phyloP scores from a whole-genome alignment of 2,888 invertebrate species.

The Chrysolina haemoptera region DNA sequence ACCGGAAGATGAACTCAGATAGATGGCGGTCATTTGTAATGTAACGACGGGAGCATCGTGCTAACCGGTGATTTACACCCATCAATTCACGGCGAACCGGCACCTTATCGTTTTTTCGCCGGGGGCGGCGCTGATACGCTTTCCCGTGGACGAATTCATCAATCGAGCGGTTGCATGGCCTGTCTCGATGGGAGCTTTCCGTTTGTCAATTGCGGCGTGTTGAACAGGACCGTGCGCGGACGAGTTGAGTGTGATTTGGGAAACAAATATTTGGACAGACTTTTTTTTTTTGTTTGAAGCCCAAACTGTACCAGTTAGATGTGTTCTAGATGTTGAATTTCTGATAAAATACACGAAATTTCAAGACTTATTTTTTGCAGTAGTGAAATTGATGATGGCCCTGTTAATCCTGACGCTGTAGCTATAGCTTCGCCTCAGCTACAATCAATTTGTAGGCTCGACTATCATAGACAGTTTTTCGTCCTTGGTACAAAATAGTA shows the following conservation, averaged over 20 bases:
- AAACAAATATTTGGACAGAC: background rate
- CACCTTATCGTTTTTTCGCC: slow-evolving; percentile 50
- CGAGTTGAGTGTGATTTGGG: background rate
- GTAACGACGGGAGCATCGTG: slow-evolving; percentile 64
- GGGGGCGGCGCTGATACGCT: slow-evolving; percentile 40
- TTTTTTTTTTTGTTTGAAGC: too few species aligned
- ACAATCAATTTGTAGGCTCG: too few species aligned
- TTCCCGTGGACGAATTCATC: slow-evolving; percentile 39
- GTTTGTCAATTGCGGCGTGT: slow-evolving; percentile 9
- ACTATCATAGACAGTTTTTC: too few species aligned
- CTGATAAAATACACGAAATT: too few species aligned
- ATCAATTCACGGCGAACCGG: slow-evolving; percentile 59
- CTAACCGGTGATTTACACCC: slow-evolving; percentile 66
- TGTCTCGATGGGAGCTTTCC: slow-evolving; percentile 14
- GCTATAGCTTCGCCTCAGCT: too few species aligned
- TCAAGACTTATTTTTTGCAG: too few species aligned
- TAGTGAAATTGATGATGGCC: too few species aligned
- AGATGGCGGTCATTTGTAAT: slow-evolving; percentile 66
- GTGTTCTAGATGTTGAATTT: too few species aligned
- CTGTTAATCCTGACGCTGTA: too few species aligned
- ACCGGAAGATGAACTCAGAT: slow-evolving; percentile 64
- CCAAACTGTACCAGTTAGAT: too few species aligned
- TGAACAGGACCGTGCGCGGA: background rate
- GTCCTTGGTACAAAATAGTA: too few species aligned
- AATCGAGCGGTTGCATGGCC: slow-evolving; percentile 29